phyloP scores from a whole-genome alignment of 2,797 vertebrate species.

The Bucorvus abyssinicus region DNA sequence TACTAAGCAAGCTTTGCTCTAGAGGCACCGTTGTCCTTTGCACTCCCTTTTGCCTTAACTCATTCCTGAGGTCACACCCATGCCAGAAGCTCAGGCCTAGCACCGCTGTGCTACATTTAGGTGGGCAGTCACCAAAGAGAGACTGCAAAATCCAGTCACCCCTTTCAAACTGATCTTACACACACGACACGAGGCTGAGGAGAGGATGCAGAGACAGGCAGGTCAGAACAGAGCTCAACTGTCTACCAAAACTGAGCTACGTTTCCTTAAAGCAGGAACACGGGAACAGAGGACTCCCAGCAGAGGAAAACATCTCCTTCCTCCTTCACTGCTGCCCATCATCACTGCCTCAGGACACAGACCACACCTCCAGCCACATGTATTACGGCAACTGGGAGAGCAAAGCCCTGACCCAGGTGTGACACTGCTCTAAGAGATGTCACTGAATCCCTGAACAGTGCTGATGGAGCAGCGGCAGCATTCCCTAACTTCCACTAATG shows the following conservation, averaged over 20 bases:
- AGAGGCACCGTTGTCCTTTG: neutral
- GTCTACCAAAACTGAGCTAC: neutral
- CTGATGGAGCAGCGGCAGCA: neutral
- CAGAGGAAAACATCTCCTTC: neutral
- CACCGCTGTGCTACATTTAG: neutral
- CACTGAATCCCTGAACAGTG: neutral
- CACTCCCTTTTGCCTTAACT: neutral
- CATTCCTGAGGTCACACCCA: neutral
- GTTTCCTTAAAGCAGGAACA: neutral
- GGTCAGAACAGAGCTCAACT: neutral
- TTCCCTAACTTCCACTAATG: neutral
- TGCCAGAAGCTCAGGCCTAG: neutral
- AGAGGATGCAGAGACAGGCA: neutral
- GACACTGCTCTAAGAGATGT: neutral
- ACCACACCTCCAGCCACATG: neutral
- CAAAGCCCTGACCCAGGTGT: neutral
- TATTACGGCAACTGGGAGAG: neutral
- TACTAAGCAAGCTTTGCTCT: neutral
- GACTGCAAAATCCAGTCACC: neutral
- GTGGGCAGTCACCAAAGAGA: neutral
- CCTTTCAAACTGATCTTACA: accelerated
- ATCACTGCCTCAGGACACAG: neutral
- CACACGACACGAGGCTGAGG: accelerated
- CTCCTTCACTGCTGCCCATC: neutral
- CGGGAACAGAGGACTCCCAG: neutral